Conservation (phyloP, 2,888 invertebrate genomes). For the Callimorpha dominula region DNA sequence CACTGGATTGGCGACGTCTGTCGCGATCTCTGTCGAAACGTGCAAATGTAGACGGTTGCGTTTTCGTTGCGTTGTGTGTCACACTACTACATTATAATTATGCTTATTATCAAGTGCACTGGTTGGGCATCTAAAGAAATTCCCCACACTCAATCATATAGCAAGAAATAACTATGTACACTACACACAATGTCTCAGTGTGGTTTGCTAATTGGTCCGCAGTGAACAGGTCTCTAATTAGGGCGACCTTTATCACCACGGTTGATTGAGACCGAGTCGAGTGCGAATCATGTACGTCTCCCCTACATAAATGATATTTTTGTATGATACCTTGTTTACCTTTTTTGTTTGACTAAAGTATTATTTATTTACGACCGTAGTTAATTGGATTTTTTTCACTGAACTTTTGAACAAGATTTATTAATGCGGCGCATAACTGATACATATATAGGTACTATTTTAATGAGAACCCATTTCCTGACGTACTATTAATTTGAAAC, state of each 20-base stretch:
- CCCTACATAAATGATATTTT: conserved; percentile 10
- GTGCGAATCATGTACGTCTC: conserved; percentile 14
- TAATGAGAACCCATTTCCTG: too few relatives aligned
- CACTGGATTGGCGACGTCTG: too few relatives aligned
- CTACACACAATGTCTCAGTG: conserved; percentile 1
- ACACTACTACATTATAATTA: too few relatives aligned
- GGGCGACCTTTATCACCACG: conserved; percentile 37
- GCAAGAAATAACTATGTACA: neutral
- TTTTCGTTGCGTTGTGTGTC: too few relatives aligned
- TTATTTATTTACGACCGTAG: neutral
- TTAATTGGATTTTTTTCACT: neutral
- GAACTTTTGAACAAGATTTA: neutral
- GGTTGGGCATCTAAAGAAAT: neutral
- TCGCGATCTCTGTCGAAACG: too few relatives aligned
- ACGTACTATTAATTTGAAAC: too few relatives aligned
- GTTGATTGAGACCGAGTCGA: conserved; percentile 39
- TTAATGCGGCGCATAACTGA: too few relatives aligned
- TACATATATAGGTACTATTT: too few relatives aligned
- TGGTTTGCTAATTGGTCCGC: conserved; percentile 34
- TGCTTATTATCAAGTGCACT: neutral
- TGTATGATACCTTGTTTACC: conserved; percentile 9
- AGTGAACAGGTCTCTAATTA: conserved; percentile 41
- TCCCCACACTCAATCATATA: neutral
- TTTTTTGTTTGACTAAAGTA: neutral
- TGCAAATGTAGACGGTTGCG: too few relatives aligned